Percentiles rank a stretch among this genome's conserved stretches.
phyloP scores from a whole-genome alignment of 1,140 invertebrate genomes.

The Drosophila gunungcola region DNA sequence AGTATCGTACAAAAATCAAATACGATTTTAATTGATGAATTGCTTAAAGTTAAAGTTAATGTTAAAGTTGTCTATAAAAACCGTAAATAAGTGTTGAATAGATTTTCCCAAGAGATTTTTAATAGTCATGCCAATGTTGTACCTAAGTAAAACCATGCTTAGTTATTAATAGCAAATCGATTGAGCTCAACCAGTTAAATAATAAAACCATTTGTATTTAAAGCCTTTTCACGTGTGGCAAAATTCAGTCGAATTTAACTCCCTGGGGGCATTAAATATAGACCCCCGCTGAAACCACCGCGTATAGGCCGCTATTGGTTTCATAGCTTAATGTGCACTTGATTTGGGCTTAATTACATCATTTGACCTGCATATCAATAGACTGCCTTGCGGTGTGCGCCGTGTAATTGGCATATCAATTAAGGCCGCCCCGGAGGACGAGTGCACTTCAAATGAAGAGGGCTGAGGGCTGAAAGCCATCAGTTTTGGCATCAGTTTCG shows the following conservation, averaged over 20 bases:
- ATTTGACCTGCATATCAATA: conserved; percentile 54
- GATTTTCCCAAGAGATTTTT: not conserved
- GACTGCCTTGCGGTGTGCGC: conserved; percentile 27
- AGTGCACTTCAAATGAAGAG: conserved; percentile 10
- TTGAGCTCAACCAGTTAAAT: not conserved
- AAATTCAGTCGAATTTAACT: not conserved
- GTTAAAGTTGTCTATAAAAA: no score
- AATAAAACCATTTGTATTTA: not conserved
- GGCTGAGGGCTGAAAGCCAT: not conserved
- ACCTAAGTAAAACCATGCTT: not conserved
- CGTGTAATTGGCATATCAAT: conserved; percentile 54
- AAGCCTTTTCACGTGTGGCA: not conserved
- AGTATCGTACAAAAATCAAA: no score
- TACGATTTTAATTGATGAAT: no score
- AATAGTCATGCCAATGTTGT: not conserved
- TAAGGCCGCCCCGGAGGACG: conserved; percentile 19
- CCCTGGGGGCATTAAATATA: conserved; percentile 16
- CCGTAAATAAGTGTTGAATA: not conserved
- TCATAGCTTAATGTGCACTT: conserved; percentile 51
- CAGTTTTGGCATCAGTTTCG: conserved; percentile 5
- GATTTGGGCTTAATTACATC: conserved; percentile 53
- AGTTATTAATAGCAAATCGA: not conserved
- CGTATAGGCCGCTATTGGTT: conserved; percentile 10
- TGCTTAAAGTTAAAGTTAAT: no score
- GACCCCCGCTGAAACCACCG: not conserved